These are phyloP conservation scores for Oxycera nigricornis DNA, from an alignment of 2,888 invertebrate species.

Conservation along the genomic window DNA sequence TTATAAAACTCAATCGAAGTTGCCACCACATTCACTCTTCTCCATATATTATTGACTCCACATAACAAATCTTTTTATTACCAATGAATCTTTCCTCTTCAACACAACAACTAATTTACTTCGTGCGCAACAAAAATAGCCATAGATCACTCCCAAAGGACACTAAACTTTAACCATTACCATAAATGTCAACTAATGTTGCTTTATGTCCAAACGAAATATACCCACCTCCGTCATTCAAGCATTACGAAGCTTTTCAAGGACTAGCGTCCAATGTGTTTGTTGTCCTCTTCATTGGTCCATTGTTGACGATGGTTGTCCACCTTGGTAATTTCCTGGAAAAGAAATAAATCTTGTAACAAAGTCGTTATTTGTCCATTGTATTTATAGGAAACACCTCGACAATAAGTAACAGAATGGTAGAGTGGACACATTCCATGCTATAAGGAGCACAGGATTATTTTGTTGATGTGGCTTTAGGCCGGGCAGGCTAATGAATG, in stretches of 20 bases:
- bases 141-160: constrained; percentile 3
- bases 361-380: constrained; percentile 47
- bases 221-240: constrained; percentile 45
- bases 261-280: not conserved
- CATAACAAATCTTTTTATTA: not conserved
- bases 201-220: constrained; percentile 37
- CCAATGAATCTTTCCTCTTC: not conserved
- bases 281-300: constrained; percentile 45
- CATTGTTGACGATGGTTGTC: constrained; percentile 8
- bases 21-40: not conserved
- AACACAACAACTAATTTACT: constrained; percentile 33
- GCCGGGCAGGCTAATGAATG: no score
- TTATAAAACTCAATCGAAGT: no score
- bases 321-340: constrained; percentile 39
- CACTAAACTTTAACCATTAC: constrained; percentile 34
- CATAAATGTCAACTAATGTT: constrained; percentile 43
- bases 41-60: no score
- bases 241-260: constrained; percentile 5
- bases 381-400: constrained; percentile 56
- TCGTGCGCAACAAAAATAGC: constrained; percentile 15
- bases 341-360: constrained; percentile 52
- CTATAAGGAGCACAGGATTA: not conserved
- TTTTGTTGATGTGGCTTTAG: no score
- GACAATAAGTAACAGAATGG: constrained; percentile 48
- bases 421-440: not conserved